Evolutionary conservation across 2,113 vertebrate species (phyloP).

Genomic region (Silurus asotus): DNA sequence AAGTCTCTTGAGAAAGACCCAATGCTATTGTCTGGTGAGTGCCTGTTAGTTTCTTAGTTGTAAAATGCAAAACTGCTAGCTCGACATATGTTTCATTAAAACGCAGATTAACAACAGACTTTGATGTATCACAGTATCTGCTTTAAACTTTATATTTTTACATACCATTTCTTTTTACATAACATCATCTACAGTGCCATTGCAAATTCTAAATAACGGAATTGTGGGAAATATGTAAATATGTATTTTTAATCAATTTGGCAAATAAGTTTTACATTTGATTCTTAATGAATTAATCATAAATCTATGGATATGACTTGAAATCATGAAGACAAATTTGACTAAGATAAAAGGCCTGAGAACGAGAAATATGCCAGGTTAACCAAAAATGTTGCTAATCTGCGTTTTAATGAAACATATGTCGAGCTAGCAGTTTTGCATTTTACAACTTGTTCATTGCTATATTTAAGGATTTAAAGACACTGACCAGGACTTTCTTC

Average conservation of each 20-base stretch:
- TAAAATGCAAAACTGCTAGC: neutral
- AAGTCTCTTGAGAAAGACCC: constrained; percentile 92
- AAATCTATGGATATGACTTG: neutral
- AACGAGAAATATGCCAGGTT: neutral
- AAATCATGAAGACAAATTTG: neutral
- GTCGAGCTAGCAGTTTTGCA: neutral
- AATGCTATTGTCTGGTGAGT: constrained; percentile 91
- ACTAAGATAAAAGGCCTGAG: neutral
- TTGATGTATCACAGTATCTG: no score
- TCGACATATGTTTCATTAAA: constrained; percentile 13
- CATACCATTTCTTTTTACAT: neutral
- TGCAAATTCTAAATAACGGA: neutral
- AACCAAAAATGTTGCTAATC: constrained; percentile 14
- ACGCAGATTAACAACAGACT: constrained; percentile 9
- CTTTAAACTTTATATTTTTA: neutral
- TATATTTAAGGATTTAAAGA: neutral
- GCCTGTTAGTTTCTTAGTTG: neutral
- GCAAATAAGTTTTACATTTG: neutral
- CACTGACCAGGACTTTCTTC: neutral
- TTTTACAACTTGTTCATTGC: neutral
- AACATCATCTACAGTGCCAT: neutral
- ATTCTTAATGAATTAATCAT: neutral
- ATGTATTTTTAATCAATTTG: neutral
- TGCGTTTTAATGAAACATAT: constrained; percentile 22
- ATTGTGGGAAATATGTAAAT: neutral